Conservation (phyloP, 2,888 invertebrate species). For the Heliconius aoede region DNA sequence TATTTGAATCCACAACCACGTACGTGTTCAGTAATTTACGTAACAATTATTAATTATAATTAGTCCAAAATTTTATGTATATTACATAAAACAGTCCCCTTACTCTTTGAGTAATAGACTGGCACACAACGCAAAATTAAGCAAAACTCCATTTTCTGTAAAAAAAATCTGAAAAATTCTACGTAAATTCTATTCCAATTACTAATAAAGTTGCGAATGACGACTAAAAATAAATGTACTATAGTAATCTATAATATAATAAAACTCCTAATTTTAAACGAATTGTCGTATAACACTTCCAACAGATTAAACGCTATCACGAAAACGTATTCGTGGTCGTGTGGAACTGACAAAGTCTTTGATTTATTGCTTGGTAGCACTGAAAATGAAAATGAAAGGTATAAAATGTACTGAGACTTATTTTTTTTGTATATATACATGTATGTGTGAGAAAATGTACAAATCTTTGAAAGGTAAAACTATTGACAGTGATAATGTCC, state of each 20-base stretch:
- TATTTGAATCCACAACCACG: no score
- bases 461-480: not conserved
- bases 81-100: no score
- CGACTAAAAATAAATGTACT: no score
- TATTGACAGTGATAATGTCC: no score
- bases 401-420: not conserved
- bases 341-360: slow-evolving; percentile 41
- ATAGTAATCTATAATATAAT: no score
- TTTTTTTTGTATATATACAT: not conserved
- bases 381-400: slow-evolving; percentile 20
- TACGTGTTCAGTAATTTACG: no score
- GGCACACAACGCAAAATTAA: no score
- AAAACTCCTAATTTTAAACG: not conserved
- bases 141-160: not conserved
- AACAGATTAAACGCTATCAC: not conserved
- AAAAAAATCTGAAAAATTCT: not conserved
- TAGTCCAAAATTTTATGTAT: no score
- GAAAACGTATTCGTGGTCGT: slow-evolving; percentile 35
- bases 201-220: no score
- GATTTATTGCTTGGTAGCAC: slow-evolving; percentile 40
- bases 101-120: no score
- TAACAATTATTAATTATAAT: no score
- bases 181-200: not conserved
- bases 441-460: not conserved
- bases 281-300: slow-evolving; percentile 13